These are phyloP conservation scores for Cryptosula pallasiana DNA, from an alignment of 2,888 invertebrate genomes.

Conservation along the genomic window DNA sequence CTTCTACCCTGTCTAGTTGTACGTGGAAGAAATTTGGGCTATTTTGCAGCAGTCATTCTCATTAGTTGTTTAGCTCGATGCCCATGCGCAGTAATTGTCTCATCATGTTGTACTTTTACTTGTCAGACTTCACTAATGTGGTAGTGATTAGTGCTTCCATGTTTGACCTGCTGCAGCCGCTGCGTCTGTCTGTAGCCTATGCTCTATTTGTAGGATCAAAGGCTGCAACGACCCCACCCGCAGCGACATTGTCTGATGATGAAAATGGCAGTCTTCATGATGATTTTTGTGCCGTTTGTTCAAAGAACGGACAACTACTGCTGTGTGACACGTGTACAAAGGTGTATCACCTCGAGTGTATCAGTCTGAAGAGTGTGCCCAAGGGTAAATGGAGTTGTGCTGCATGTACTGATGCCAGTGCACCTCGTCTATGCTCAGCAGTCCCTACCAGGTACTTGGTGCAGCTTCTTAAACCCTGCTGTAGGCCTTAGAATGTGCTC, in stretches of 20 bases:
- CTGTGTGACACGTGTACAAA: slow-evolving; percentile 52
- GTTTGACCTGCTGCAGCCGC: neutral
- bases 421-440: no score
- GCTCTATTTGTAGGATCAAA: no score
- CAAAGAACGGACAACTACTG: slow-evolving; percentile 36
- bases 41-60: no score
- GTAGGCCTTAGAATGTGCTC: no score
- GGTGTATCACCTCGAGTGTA: slow-evolving; percentile 50
- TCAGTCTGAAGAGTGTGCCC: slow-evolving; percentile 38
- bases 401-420: slow-evolving; percentile 37
- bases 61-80: no score
- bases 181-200: no score
- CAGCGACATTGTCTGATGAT: neutral
- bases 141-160: neutral
- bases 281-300: slow-evolving; percentile 37
- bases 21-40: no score
- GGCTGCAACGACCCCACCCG: neutral
- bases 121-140: neutral
- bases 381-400: slow-evolving; percentile 49
- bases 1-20: no score
- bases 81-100: no score
- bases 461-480: no score
- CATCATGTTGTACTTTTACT: neutral
- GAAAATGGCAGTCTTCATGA: slow-evolving; percentile 32
- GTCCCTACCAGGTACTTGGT: no score